These are phyloP conservation scores for Mobula hypostoma DNA, from an alignment of 2,113 vertebrate genomes.

Conservation along the genomic window DNA sequence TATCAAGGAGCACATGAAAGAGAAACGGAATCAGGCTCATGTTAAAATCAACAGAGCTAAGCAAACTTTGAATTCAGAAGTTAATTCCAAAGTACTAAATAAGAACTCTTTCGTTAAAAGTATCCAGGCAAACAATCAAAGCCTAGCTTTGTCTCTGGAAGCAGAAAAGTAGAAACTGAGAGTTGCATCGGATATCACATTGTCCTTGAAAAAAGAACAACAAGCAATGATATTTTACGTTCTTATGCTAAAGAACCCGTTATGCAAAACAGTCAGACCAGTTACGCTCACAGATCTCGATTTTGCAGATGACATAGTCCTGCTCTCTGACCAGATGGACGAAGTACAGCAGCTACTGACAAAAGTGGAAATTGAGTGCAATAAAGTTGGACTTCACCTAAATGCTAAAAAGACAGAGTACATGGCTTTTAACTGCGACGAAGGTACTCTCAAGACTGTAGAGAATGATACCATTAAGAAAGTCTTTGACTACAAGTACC, in stretches of 20 bases:
- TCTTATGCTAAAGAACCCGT: constrained; percentile 54
- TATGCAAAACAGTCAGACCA: no score
- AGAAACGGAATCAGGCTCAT: constrained; percentile 72
- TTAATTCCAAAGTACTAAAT: constrained; percentile 50
- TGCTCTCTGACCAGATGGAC: no score
- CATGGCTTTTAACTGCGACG: no score
- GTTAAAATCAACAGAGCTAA: constrained; percentile 51
- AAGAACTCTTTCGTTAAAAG: constrained; percentile 59
- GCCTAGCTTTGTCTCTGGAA: constrained; percentile 77
- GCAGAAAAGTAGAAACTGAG: constrained; percentile 73
- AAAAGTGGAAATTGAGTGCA: no score
- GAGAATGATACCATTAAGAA: no score
- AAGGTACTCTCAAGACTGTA: no score
- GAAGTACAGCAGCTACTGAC: no score
- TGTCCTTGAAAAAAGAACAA: constrained; percentile 71
- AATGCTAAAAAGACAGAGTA: no score
- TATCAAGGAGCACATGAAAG: constrained; percentile 87
- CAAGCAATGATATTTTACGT: constrained; percentile 68
- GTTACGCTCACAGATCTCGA: no score
- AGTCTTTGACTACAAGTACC: no score
- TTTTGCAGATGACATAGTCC: no score
- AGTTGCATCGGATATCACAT: constrained; percentile 66
- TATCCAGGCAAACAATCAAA: constrained; percentile 74
- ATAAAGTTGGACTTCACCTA: no score
- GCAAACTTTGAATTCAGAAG: constrained; percentile 50